Evolutionary conservation across 2,888 invertebrate species (phyloP).

Genomic region (Fragum whitleyi): DNA sequence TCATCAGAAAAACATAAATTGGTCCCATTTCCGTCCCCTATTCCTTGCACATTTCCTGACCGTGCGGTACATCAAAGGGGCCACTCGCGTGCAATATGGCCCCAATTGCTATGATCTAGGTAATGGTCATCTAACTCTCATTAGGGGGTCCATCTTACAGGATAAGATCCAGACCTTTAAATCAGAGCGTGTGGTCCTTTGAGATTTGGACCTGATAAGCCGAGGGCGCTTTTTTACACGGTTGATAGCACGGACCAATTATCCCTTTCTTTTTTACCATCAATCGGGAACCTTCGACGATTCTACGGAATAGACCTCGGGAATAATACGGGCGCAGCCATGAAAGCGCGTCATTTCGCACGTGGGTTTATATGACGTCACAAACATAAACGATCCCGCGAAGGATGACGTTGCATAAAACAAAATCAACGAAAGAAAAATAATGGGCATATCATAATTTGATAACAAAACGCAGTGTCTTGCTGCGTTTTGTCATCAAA

Average conservation of each 20-base stretch:
- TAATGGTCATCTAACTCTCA: conserved; percentile 20
- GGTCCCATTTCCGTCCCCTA: not conserved
- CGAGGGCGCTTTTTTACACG: not conserved
- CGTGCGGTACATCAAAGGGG: conserved; percentile 11
- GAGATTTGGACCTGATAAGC: conserved; percentile 3
- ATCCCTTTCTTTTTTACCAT: too few relatives aligned
- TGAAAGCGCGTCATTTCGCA: too few relatives aligned
- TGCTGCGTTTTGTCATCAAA: too few relatives aligned
- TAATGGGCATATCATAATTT: too few relatives aligned
- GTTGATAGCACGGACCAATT: not conserved
- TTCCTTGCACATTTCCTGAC: conserved; percentile 3
- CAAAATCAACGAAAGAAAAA: too few relatives aligned
- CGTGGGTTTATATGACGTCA: too few relatives aligned
- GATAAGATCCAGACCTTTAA: not conserved
- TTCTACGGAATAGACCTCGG: too few relatives aligned
- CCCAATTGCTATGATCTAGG: not conserved
- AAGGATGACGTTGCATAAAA: too few relatives aligned
- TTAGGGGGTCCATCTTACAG: not conserved
- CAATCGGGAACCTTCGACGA: too few relatives aligned
- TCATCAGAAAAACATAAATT: conserved; percentile 1
- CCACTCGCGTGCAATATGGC: conserved; percentile 11
- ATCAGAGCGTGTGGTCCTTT: not conserved
- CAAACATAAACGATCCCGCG: too few relatives aligned
- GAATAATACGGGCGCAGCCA: too few relatives aligned
- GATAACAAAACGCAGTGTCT: too few relatives aligned